Percentiles rank a stretch among this genome's conserved stretches.
These are phyloP conservation scores for Drosophila macrospina DNA, from an alignment of 2,888 invertebrate species.

Conservation along the genomic window DNA sequence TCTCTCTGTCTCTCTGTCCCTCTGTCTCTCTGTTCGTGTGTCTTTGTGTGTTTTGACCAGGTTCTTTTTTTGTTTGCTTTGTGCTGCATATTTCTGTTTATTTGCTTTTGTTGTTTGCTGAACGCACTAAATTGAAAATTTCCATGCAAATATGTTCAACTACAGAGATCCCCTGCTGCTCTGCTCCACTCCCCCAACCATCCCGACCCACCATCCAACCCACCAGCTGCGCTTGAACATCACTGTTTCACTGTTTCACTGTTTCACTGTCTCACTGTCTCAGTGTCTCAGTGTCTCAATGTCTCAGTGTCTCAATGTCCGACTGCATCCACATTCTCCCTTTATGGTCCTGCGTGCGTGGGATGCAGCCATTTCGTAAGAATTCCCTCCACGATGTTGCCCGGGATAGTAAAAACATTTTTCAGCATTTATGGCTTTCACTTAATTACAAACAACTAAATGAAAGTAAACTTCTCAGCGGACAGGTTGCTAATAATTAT, in stretches of 20 bases:
- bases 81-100: slow-evolving; percentile 38
- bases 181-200: too few species aligned
- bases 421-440: slow-evolving; percentile 2
- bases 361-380: not conserved
- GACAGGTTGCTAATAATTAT: not conserved
- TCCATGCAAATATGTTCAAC: slow-evolving; percentile 19
- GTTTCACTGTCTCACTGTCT: not conserved
- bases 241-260: not conserved
- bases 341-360: not conserved
- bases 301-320: not conserved
- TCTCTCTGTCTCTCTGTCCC: not conserved
- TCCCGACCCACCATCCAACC: too few species aligned
- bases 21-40: not conserved
- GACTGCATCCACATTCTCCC: not conserved
- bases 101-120: slow-evolving; percentile 27
- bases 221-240: not conserved
- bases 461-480: not conserved
- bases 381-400: slow-evolving; percentile 2
- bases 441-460: slow-evolving; percentile 9
- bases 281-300: not conserved
- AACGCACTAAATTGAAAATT: slow-evolving; percentile 44
- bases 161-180: not conserved
- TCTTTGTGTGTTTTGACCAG: slow-evolving; percentile 9
- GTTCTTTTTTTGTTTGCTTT: slow-evolving; percentile 12
- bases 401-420: not conserved